A percentile compares a stretch with the other conserved stretches of the same genome.
These are phyloP conservation scores for Naja naja DNA, from an alignment of 2,113 vertebrate genomes.

Conservation along the genomic window DNA sequence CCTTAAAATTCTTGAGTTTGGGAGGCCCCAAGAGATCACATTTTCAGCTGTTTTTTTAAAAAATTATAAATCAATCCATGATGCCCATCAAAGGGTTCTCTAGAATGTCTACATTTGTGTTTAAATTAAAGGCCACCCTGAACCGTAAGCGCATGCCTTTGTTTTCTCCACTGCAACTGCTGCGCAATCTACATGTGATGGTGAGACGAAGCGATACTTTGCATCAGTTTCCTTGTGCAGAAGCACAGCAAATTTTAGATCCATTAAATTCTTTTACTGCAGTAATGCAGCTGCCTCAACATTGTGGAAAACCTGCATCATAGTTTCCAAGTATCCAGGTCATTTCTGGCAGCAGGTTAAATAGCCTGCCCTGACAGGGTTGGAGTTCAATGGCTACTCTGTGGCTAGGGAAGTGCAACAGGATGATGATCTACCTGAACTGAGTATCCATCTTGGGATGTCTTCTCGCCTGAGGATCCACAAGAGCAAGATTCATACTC, in stretches of 20 bases:
- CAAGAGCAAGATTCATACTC: not conserved
- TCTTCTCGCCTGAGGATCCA: not conserved
- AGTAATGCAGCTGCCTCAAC: not conserved
- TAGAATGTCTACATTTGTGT: not conserved
- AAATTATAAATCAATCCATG: not conserved
- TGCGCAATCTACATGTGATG: not conserved
- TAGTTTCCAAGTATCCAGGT: not conserved
- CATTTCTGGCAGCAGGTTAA: not conserved
- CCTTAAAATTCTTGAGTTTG: too few relatives aligned
- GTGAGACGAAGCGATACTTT: not conserved
- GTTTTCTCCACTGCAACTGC: not conserved
- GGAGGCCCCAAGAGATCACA: not conserved
- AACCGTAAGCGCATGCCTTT: not conserved
- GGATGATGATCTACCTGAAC: not conserved
- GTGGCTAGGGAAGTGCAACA: not conserved
- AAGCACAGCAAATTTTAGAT: not conserved
- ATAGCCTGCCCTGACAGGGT: not conserved
- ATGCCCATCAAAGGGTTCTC: not conserved
- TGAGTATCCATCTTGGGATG: not conserved
- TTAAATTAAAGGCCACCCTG: not conserved
- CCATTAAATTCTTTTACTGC: not conserved
- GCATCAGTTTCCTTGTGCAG: not conserved
- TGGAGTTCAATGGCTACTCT: not conserved
- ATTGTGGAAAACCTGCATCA: not conserved
- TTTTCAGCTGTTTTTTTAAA: not conserved